These are phyloP conservation scores for Sebastolobus altivelis DNA, from an alignment of 2,797 vertebrate genomes.

Conservation along the genomic window DNA sequence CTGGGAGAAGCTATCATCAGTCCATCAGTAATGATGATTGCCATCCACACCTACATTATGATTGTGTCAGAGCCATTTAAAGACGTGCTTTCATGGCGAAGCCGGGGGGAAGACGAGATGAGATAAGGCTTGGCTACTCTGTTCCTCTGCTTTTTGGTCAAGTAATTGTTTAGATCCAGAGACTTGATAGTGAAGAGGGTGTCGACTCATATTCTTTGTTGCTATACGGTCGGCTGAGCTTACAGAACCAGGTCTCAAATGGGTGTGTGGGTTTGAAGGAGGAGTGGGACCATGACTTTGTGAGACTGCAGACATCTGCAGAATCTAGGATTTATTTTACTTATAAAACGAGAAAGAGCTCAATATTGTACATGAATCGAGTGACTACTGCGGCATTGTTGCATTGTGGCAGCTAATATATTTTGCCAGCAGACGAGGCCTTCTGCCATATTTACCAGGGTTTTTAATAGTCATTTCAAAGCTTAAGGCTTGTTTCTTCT, in stretches of 20 bases:
- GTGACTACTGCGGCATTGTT: too few relatives aligned
- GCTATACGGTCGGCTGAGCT: slow-evolving; percentile 5
- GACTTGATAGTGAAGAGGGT: slow-evolving; percentile 42
- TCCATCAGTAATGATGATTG: slow-evolving; percentile 26
- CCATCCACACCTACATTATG: slow-evolving; percentile 52
- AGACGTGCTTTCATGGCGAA: slow-evolving; percentile 27
- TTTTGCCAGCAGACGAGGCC: too few relatives aligned
- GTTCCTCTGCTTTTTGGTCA: slow-evolving; percentile 14
- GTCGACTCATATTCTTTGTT: slow-evolving; percentile 42
- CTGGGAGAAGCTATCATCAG: slow-evolving; percentile 7
- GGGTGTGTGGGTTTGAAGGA: slow-evolving; percentile 32
- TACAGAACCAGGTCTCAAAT: slow-evolving; percentile 35
- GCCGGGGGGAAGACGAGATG: slow-evolving; percentile 9
- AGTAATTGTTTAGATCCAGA: slow-evolving; percentile 33
- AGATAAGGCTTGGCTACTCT: slow-evolving; percentile 43
- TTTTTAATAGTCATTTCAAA: too few relatives aligned
- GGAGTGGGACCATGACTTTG: slow-evolving; percentile 4
- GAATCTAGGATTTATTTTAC: too few relatives aligned
- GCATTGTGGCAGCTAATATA: too few relatives aligned
- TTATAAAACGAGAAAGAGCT: too few relatives aligned
- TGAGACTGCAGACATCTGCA: not conserved
- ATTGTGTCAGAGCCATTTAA: slow-evolving; percentile 44
- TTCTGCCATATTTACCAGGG: accelerated
- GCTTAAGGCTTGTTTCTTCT: too few relatives aligned
- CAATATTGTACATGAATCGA: too few relatives aligned